Evolutionary conservation across 2,888 invertebrate genomes (phyloP), one percentile per base, ranked within the genome.

Genomic region (Spodoptera exigua): DNA sequence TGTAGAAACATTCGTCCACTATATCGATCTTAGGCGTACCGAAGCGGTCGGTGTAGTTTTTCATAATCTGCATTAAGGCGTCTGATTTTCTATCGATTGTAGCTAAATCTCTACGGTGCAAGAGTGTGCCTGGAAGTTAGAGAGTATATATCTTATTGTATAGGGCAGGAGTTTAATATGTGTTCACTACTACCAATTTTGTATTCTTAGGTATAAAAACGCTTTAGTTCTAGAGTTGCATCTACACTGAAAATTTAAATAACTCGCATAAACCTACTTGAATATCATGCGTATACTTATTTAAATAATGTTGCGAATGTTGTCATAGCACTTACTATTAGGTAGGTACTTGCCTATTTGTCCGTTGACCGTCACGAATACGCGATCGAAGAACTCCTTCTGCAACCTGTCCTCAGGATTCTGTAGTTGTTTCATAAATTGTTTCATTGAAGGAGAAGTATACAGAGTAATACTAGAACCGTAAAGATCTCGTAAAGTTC

Each of bases 1-100:
- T 71, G 7, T 61, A 39, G 32, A 84, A 79, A 60, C 86, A 83
- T 47, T 89, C 84, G 0, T 85, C 69, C 5, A 89, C 59, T 2
- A 84, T 61, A 48, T 84, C 76, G 34, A 88, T 49, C 14, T 66
- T 34, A 0, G 88, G 85, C 4, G 34, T 67, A 0, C 80, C 84
- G 7, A 68, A 3, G 0, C 56, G 39, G 37, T 82, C 82, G 0
- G 48, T 72, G 57, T 78, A 82, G 21, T 71, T 63, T 12, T 71
- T 60, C 0, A 78, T 34, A 0, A 81, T 80, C 60, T 83, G 73
- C 49, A 86, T 58, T 10, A 60, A 49, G 1, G 76, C 66, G 21
- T 89, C 89, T 0, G 73, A 52, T 40, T 77, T 75, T 11, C 89
- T 79, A 3, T 73, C 73, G 7, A 87, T 14, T 1, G 83, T 78